Evolutionary conservation across 2,113 vertebrate genomes (phyloP).

Genomic region (Cinclus mexicanus): DNA sequence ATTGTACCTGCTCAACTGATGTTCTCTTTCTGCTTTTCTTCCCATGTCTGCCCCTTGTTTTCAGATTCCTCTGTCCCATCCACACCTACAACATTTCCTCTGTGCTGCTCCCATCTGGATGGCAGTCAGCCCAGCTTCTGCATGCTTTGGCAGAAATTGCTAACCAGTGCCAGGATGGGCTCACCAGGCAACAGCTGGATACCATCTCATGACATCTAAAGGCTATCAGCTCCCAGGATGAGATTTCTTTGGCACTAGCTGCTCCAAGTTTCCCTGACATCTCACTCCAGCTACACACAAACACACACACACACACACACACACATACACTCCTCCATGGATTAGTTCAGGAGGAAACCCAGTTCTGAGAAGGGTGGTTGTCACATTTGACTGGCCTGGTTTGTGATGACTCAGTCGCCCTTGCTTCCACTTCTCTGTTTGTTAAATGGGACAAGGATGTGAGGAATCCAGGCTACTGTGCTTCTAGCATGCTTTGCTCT

Average conservation of each 20-base stretch:
- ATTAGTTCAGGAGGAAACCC: neutral
- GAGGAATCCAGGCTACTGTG: neutral
- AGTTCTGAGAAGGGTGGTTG: neutral
- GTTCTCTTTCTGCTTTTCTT: neutral
- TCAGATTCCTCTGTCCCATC: neutral
- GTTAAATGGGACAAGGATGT: neutral
- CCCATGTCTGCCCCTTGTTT: neutral
- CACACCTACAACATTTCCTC: neutral
- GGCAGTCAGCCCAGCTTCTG: neutral
- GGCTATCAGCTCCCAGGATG: neutral
- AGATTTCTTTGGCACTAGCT: neutral
- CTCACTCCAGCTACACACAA: neutral
- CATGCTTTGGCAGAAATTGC: neutral
- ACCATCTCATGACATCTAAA: neutral
- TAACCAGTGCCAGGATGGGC: neutral
- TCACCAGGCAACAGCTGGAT: neutral
- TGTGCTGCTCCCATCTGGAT: rapidly evolving
- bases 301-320: neutral
- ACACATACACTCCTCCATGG: rapidly evolving
- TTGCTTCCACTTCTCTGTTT: conserved; percentile 1
- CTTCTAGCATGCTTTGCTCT: neutral
- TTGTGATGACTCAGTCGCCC: neutral
- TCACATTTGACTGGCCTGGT: neutral
- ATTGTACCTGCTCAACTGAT: neutral
- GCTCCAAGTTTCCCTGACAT: neutral